These are phyloP conservation scores for Peromyscus nudipes DNA, from an alignment of 2,797 vertebrate genomes.

Conservation along the genomic window DNA sequence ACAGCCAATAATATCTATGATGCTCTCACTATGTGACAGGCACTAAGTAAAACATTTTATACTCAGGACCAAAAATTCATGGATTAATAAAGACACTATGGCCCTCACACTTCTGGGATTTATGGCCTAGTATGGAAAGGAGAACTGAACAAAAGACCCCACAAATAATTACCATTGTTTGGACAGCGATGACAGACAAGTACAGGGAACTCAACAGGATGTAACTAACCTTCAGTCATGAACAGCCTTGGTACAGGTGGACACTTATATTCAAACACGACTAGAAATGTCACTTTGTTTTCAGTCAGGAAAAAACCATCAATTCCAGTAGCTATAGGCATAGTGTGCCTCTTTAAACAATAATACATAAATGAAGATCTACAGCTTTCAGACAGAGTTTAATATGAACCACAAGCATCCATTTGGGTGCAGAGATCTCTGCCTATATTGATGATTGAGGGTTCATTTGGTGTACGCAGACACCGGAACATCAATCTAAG, in stretches of 20 bases:
- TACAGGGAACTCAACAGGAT: not conserved
- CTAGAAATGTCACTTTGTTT: conserved; percentile 37
- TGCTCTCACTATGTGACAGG: not conserved
- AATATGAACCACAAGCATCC: not conserved
- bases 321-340: not conserved
- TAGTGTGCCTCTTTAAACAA: not conserved
- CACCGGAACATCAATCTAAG: not conserved
- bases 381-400: not conserved
- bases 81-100: not conserved
- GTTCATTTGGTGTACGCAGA: not conserved
- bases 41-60: conserved; percentile 21
- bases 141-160: not conserved
- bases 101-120: not conserved
- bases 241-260: not conserved
- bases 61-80: conserved; percentile 6
- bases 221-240: conserved; percentile 20
- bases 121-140: conserved; percentile 16
- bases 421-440: conserved; percentile 6
- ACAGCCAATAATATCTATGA: not conserved
- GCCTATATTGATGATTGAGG: not conserved
- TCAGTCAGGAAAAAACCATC: not conserved
- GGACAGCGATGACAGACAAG: not conserved
- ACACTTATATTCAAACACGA: not conserved
- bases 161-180: conserved; percentile 23
- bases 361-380: conserved; percentile 8